Evolutionary conservation across 2,113 vertebrate genomes (phyloP).

Genomic region (Gallinago jamesoni): DNA sequence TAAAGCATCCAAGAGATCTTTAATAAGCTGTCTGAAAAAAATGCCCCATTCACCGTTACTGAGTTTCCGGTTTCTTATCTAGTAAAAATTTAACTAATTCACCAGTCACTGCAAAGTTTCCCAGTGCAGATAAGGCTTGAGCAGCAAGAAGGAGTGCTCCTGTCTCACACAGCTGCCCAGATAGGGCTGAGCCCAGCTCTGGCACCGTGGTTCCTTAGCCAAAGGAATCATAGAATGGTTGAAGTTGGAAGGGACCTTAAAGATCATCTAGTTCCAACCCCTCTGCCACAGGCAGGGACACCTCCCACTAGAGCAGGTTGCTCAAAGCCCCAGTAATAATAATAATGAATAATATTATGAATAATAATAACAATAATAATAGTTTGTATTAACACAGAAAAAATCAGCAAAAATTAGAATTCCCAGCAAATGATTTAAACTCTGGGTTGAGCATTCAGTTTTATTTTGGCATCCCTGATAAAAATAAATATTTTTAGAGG

Average conservation of each 20-base stretch:
- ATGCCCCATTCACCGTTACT: neutral
- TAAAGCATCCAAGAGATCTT: neutral
- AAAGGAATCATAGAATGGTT: neutral
- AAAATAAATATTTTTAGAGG: neutral
- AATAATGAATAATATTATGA: neutral
- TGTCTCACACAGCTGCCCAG: accelerated
- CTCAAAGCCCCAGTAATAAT: neutral
- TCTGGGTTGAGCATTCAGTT: neutral
- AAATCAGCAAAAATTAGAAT: neutral
- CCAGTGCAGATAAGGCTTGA: neutral
- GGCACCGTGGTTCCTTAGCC: accelerated
- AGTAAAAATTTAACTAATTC: slow-evolving; percentile 11
- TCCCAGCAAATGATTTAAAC: neutral
- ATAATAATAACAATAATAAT: neutral
- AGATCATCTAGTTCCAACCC: too few relatives aligned
- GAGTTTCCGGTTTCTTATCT: neutral
- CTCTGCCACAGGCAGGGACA: too few relatives aligned
- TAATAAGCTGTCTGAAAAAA: neutral
- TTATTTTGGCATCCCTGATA: neutral
- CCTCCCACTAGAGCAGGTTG: too few relatives aligned
- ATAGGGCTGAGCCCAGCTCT: neutral
- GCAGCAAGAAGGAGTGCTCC: accelerated
- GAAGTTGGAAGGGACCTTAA: too few relatives aligned
- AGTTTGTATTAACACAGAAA: neutral
- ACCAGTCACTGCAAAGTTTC: neutral